Evolutionary conservation across 2,888 invertebrate species (phyloP).

Genomic region (Liodrosophila aerea): DNA sequence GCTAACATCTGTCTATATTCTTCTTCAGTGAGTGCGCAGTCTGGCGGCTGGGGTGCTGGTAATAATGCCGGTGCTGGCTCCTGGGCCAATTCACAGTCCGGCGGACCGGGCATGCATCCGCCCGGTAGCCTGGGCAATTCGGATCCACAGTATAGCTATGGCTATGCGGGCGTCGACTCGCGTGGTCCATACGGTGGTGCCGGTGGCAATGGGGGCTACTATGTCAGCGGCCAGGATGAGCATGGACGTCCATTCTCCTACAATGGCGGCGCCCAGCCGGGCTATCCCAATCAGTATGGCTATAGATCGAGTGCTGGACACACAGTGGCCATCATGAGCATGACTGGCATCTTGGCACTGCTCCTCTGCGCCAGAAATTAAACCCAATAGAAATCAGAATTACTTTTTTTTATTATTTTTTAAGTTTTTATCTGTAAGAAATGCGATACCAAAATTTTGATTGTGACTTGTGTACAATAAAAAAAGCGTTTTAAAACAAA

Average conservation of each 20-base stretch:
- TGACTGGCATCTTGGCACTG: constrained; percentile 8
- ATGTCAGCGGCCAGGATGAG: constrained; percentile 66
- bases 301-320: constrained; percentile 23
- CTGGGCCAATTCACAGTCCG: constrained; percentile 63
- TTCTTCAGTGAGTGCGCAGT: constrained; percentile 26
- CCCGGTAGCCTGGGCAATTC: constrained; percentile 50
- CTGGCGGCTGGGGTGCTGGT: constrained; percentile 52
- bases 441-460: constrained; percentile 38
- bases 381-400: neutral
- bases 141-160: constrained; percentile 65
- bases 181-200: constrained; percentile 66
- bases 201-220: constrained; percentile 65
- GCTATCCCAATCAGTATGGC: constrained; percentile 39
- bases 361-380: neutral
- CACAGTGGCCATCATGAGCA: neutral
- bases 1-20: neutral
- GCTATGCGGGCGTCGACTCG: constrained; percentile 61
- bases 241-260: constrained; percentile 68
- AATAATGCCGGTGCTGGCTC: constrained; percentile 49
- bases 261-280: constrained; percentile 45
- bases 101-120: constrained; percentile 56
- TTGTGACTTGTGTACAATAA: constrained; percentile 36
- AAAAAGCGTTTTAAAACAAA: constrained; percentile 12
- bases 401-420: constrained; percentile 29
- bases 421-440: constrained; percentile 63